These are phyloP conservation scores for Xanthia togata DNA, from an alignment of 2,888 invertebrate genomes.

Conservation along the genomic window DNA sequence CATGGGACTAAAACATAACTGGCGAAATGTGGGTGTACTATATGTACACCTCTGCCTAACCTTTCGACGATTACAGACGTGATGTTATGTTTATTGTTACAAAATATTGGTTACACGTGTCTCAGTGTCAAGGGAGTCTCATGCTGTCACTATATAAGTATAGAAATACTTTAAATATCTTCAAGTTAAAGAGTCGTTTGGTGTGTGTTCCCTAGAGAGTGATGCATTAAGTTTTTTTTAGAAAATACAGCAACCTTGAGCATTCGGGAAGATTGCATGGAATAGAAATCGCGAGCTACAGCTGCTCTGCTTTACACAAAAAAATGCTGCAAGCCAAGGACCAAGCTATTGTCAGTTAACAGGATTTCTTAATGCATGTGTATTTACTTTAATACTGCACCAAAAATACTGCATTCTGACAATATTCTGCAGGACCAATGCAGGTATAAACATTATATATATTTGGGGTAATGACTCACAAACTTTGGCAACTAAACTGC, in stretches of 20 bases:
- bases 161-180: neutral
- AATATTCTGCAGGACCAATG: neutral
- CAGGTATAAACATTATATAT: neutral
- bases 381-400: neutral
- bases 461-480: conserved; percentile 3
- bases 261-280: neutral
- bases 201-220: neutral
- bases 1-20: no score
- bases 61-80: no score
- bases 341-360: no score
- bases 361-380: no score
- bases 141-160: neutral
- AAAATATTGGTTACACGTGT: no score
- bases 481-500: conserved; percentile 38
- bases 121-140: no score
- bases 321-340: neutral
- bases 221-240: neutral
- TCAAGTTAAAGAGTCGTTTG: neutral
- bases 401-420: neutral
- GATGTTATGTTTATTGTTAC: no score
- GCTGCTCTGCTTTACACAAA: neutral
- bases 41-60: no score
- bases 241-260: neutral
- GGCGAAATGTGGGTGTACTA: no score
- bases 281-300: no score